A percentile compares a stretch with the other conserved stretches of the same genome.
phyloP scores from a whole-genome alignment of 2,113 vertebrate genomes.

The Penelope pileata region DNA sequence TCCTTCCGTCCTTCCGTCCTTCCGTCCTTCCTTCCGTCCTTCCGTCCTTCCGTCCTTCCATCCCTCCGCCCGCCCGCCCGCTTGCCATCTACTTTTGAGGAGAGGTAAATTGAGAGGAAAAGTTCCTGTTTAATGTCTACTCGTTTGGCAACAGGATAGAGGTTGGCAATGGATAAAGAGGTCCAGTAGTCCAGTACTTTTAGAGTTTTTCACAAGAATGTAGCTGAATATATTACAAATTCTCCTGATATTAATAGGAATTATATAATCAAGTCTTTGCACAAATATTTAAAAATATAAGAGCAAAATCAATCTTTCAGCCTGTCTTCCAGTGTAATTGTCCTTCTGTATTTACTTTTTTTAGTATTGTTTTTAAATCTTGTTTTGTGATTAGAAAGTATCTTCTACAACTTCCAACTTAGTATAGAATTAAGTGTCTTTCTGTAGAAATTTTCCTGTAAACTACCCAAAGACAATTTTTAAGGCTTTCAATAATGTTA shows the following conservation, averaged over 20 bases:
- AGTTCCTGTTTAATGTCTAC: neutral
- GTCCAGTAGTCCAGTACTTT: neutral
- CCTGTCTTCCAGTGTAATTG: neutral
- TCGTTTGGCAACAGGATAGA: neutral
- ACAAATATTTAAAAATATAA: neutral
- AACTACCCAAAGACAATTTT: neutral
- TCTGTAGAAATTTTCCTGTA: neutral
- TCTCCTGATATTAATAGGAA: neutral
- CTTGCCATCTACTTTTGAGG: neutral
- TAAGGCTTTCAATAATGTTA: neutral
- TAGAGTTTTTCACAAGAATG: neutral
- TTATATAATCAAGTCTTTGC: neutral
- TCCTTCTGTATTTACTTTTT: neutral
- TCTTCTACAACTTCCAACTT: neutral
- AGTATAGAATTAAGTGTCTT: neutral
- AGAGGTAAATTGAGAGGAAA: neutral
- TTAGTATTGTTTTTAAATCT: fast-evolving
- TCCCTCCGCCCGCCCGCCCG: too few species aligned
- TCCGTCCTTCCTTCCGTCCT: too few species aligned
- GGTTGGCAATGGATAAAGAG: neutral
- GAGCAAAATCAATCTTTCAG: neutral
- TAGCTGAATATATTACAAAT: neutral
- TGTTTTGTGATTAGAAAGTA: neutral
- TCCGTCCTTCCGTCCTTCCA: too few species aligned
- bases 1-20: too few species aligned